Evolutionary conservation across 1,140 invertebrate species (phyloP), one percentile per base, ranked within the genome.

Genomic region (Lysiphlebus fabarum): DNA sequence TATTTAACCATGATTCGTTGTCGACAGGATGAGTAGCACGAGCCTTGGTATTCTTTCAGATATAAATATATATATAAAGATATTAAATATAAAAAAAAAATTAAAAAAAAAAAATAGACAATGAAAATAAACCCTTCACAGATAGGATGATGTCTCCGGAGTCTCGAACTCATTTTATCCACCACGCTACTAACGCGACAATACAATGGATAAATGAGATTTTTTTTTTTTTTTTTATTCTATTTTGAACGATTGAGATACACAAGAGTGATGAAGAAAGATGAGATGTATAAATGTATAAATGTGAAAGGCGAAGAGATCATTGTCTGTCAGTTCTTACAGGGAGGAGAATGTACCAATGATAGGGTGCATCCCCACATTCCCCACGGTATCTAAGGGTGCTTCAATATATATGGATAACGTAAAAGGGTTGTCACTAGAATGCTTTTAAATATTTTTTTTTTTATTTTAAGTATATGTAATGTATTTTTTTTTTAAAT

Each of bases 121-220:
- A 26, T 26, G 17, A 26, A 26, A 26, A 26, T 26, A 26, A 26
- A 26, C 17, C 17, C 17, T 26, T 26, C 17, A 26, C 4, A 26
- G 17, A 26, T 26, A 26, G 17, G 17, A 26, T 26, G 17, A 26
- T 26, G 17, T 26, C 17, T 26, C 17, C 17, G 17, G 17, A 26
- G 17, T 26, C 17, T 26, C 17, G 17, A 58, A 47, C 62, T 59
- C 50, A 55, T 34, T 59, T 45, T 17, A 26, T 65, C 51, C 49
- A 65, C 17, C 43, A 40, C 61, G 17, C 58, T 59, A 54, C 63
- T 70, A 73, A 70, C 71, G 65, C 70, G 62, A 58, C 45, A 61
- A 53, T 65, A 77, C 74, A 76, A 77, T 77, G 70, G 72, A 74
- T 75, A 75, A 77, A 77, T 76, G 75, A 76, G 73, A 76, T 77